A percentile compares a stretch with the other conserved stretches of the same genome.
Evolutionary conservation across 2,888 invertebrate species (phyloP).

Genomic region (Malthinus flaveolus): DNA sequence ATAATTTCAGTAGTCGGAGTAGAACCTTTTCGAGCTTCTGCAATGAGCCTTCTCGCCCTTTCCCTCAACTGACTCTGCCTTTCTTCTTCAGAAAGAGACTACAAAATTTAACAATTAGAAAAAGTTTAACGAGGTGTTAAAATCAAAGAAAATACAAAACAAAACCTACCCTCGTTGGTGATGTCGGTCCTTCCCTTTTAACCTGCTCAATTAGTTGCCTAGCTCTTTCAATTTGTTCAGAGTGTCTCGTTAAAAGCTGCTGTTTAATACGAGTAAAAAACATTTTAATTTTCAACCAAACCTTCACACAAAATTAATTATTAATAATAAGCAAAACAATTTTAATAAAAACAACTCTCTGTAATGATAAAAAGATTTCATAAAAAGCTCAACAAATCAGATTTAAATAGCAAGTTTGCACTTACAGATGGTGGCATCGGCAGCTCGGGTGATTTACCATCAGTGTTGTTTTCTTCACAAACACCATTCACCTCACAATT

Average conservation of each 20-base stretch:
- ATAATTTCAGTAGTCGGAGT: conserved; percentile 52
- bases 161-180: conserved; percentile 56
- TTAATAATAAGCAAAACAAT: conserved; percentile 17
- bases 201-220: conserved; percentile 81
- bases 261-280: conserved; percentile 57
- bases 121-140: neutral
- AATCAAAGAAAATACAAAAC: conserved; percentile 2
- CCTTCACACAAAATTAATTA: conserved; percentile 42
- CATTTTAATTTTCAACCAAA: conserved; percentile 49
- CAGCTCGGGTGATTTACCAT: conserved; percentile 41
- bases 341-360: neutral
- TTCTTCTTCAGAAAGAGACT: conserved; percentile 71
- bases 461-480: conserved; percentile 16
- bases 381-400: conserved; percentile 22
- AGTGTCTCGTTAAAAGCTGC: conserved; percentile 78
- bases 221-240: conserved; percentile 83
- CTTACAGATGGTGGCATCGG: conserved; percentile 52
- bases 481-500: conserved; percentile 40
- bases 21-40: conserved; percentile 75
- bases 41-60: conserved; percentile 85
- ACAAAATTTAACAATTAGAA: neutral
- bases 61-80: conserved; percentile 84
- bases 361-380: conserved; percentile 20
- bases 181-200: conserved; percentile 60
- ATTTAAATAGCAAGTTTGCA: too few relatives aligned